Percentiles rank a stretch among this genome's conserved stretches.
These are phyloP conservation scores for Eupithecia dodoneata DNA, from an alignment of 2,888 invertebrate species.

Conservation along the genomic window DNA sequence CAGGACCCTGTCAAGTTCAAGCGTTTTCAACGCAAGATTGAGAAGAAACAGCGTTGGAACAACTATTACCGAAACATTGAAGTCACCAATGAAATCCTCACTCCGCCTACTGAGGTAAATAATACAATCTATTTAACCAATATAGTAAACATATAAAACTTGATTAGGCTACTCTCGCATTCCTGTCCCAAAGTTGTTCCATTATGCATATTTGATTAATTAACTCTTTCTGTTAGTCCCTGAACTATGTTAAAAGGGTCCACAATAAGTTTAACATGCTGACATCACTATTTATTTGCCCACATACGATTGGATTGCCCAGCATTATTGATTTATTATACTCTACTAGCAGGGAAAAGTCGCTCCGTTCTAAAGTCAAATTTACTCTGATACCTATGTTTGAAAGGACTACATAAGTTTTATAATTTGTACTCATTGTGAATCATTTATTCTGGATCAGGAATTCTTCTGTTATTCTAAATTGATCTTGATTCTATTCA, in stretches of 20 bases:
- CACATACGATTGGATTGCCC: neutral
- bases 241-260: neutral
- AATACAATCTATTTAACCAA: neutral
- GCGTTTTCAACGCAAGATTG: slow-evolving; percentile 72
- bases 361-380: neutral
- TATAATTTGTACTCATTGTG: neutral
- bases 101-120: slow-evolving; percentile 64
- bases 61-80: slow-evolving; percentile 75
- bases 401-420: neutral
- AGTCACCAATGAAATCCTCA: slow-evolving; percentile 71
- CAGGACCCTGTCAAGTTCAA: slow-evolving; percentile 74
- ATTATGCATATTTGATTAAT: neutral
- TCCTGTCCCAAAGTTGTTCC: neutral
- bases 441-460: neutral
- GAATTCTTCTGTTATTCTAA: neutral
- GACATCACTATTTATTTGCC: neutral
- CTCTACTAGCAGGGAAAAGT: neutral
- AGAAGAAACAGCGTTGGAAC: slow-evolving; percentile 79
- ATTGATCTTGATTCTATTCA: neutral
- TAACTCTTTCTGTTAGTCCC: neutral
- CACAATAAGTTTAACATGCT: neutral
- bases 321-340: neutral
- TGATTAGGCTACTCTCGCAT: neutral
- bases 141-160: neutral
- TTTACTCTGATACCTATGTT: neutral